Base-by-base conservation (phyloP, 2,113 vertebrate genomes). In the Oophaga pumilio region DNA sequence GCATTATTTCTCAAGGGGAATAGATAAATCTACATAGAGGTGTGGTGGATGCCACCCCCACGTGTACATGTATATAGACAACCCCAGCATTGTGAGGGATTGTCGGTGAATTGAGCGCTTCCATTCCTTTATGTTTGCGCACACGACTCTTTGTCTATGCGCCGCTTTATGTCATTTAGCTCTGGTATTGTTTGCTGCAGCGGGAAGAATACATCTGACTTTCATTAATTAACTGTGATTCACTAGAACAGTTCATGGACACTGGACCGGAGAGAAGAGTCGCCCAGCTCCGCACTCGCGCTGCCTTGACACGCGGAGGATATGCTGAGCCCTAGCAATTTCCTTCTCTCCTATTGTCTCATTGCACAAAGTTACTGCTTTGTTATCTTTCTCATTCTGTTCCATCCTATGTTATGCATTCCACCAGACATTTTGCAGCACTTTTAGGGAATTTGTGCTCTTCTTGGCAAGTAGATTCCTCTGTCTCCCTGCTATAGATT, bases 301-400 rank as follows among this genome's bases (percentile, higher is more conserved):
- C 43, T 86, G 22, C 85, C 85, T 79, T 78, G 76, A 79, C 59
- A 68, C 33, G 26, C 60, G 1, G n/a, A 56, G 50, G 60, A 78
- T 43, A 15, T 13, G n/a, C 14, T 20, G 74, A 86, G 66, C 73
- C n/a, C 14, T 5, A 18, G 57, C 73, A 52, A 52, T 79, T 79
- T 69, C 11, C 59, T 64, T 52, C 7, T 56, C 28, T 26, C 28
- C 84, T 62, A 76, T 86, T 86, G 85, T 86, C 85, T 86, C 57
- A 13, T 26, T 1, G 12, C 76, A 64, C 84, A 76, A 76, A 43
- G 57, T 85, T 77, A 49, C 28, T 20, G 10, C 24, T 53, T 74
- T 85, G 10, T 17, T n/a, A 69, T 17, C 17, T 56, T 71, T 50
- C 10, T 26, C 3, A 20, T n/a, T 52, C 2, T 24, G 22, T 24